Percentiles rank a stretch among this genome's conserved stretches.
phyloP scores from a whole-genome alignment of 2,888 invertebrate species.

The Nemotelus pantherinus region DNA sequence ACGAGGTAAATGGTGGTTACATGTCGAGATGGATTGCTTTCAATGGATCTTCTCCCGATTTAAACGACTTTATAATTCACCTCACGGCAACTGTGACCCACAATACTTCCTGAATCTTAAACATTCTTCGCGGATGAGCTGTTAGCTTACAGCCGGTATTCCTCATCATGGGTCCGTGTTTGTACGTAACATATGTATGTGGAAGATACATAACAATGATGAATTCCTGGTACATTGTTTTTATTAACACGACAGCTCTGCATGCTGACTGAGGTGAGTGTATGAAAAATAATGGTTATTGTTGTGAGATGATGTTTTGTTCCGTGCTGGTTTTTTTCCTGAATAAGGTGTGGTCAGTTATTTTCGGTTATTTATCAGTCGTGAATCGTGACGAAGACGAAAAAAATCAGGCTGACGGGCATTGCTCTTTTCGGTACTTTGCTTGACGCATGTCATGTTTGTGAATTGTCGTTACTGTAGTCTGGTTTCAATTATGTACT shows the following conservation, averaged over 20 bases:
- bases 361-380: too few relatives aligned
- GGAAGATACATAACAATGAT: too few relatives aligned
- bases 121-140: not conserved
- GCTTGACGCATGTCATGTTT: constrained; percentile 4
- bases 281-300: not conserved
- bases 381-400: too few relatives aligned
- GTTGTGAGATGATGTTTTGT: not conserved
- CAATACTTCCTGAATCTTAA: constrained; percentile 40
- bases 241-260: not conserved
- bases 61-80: constrained; percentile 37
- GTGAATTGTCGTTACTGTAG: not conserved
- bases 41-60: constrained; percentile 16
- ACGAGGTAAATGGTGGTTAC: too few relatives aligned
- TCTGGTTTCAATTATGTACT: not conserved
- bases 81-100: constrained; percentile 35
- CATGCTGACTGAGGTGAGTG: not conserved
- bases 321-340: not conserved
- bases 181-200: too few relatives aligned
- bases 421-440: constrained; percentile 28
- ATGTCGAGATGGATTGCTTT: constrained; percentile 21
- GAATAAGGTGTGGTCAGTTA: too few relatives aligned
- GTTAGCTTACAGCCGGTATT: too few relatives aligned
- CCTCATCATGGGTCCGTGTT: too few relatives aligned
- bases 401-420: not conserved
- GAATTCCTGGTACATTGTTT: too few relatives aligned